Evolutionary conservation across 2,888 invertebrate genomes (phyloP), one percentile per base, ranked within the genome.

Genomic region (Mythimna albipuncta): DNA sequence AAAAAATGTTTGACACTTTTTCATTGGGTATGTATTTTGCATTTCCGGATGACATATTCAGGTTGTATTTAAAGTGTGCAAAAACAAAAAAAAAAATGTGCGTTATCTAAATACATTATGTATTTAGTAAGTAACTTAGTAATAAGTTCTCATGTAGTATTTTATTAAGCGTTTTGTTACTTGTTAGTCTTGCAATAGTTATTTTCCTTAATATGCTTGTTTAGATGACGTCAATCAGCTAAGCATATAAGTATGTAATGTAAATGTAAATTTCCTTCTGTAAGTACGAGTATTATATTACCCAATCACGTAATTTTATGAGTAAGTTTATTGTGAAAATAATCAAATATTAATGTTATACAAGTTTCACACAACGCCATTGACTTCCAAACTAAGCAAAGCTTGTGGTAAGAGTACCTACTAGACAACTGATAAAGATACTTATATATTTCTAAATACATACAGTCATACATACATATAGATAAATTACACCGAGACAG

Each of bases 161-260:
- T 38, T 70, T 59, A 71, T 44, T 32, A 78, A 67, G 52, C 10
- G 61, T 64, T 67, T 72, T 10, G 52, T 57, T 26, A 26, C 26
- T 26, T 77, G 52, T 78, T 82, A 57, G 44, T 32, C 61, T 71
- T 41, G 44, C 19, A 69, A 52, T 52, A 70, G 54, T 54, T 41
- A 41, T 64, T 64, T 82, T 79, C 78, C 64, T 65, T 41, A 35
- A 55, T 68, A 21, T 65, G 52, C 63, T 16, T 79, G 38, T 44
- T 64, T 62, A 26, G 54, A 57, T 77, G 76, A 81, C 74, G 66
- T 67, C 76, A 79, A 41, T 68, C 16, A 61, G 32, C 44, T 59
- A 41, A 54, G 52, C n/a, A 57, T 55, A 47, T 35, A 32, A 19
- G 6, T 19, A 13, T 26, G 44, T 69, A 16, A 63, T 59, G 58